Evolutionary conservation across 2,797 vertebrate species (phyloP).

Genomic region (Typhlichthys eigenmanni): DNA sequence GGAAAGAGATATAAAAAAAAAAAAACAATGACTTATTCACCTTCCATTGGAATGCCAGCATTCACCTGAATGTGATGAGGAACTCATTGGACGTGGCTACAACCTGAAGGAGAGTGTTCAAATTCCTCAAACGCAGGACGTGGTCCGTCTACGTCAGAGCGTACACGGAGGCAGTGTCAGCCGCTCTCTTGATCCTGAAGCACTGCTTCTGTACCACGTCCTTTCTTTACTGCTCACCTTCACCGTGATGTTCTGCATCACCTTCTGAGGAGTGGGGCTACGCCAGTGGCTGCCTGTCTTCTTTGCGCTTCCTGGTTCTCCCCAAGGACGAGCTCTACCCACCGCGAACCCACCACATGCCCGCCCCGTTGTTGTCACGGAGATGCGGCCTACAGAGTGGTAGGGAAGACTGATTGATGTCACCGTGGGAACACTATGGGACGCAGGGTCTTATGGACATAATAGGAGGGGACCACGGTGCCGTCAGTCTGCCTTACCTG

Average conservation of each 20-base stretch:
- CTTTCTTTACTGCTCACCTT: no score
- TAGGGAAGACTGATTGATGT: conserved; percentile 72
- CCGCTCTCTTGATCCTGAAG: no score
- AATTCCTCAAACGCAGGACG: no score
- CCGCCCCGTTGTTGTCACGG: conserved; percentile 58
- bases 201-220: no score
- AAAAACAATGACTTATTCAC: neutral
- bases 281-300: conserved; percentile 74
- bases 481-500: conserved; percentile 55
- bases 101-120: neutral
- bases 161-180: no score
- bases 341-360: conserved; percentile 46
- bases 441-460: conserved; percentile 47
- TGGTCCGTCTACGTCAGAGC: no score
- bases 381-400: conserved; percentile 61
- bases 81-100: neutral
- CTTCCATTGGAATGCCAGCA: neutral
- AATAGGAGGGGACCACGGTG: conserved; percentile 46
- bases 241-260: conserved; percentile 83
- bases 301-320: conserved; percentile 81
- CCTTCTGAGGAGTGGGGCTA: conserved; percentile 74
- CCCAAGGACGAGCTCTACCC: conserved; percentile 79
- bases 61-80: neutral
- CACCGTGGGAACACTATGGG: conserved; percentile 27
- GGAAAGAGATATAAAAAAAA: conserved; percentile 12